Percentiles rank a stretch among this genome's conserved stretches.
Conservation (phyloP, 2,797 vertebrate species). For the Tachyglossus aculeatus region DNA sequence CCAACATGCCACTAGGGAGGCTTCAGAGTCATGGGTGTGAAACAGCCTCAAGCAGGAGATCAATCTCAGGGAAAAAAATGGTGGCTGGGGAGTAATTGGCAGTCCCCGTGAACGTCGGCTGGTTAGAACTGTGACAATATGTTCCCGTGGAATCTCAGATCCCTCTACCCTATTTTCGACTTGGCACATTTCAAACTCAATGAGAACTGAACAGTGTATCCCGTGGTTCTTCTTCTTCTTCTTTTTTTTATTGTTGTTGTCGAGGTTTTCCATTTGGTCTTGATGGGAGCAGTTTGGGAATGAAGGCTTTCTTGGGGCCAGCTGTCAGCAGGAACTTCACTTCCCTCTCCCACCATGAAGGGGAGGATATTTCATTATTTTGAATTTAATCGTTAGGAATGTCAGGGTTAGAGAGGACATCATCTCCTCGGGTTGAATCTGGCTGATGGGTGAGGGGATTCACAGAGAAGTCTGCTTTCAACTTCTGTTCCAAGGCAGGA, state of each 20-base stretch:
- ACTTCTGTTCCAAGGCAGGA: background rate
- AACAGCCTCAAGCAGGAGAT: slow-evolving; percentile 78
- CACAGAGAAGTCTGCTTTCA: background rate
- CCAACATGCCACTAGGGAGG: slow-evolving; percentile 76
- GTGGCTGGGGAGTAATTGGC: slow-evolving; percentile 79
- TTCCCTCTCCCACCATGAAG: slow-evolving; percentile 9
- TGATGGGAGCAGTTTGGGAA: too few species aligned
- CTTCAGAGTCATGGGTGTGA: slow-evolving; percentile 80
- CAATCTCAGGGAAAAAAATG: slow-evolving; percentile 72
- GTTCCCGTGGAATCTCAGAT: slow-evolving; percentile 65
- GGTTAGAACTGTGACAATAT: slow-evolving; percentile 72
- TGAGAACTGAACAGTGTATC: slow-evolving; percentile 50
- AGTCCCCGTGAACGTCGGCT: slow-evolving; percentile 55
- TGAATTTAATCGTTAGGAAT: background rate
- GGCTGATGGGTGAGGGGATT: background rate
- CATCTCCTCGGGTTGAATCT: background rate
- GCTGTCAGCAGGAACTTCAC: background rate
- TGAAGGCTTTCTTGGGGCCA: slow-evolving; percentile 24
- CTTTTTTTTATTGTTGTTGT: slow-evolving; percentile 15
- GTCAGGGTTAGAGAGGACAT: accelerated
- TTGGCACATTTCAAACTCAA: slow-evolving; percentile 65
- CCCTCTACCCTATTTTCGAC: slow-evolving; percentile 63
- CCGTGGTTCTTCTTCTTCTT: background rate
- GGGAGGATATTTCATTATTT: slow-evolving; percentile 17
- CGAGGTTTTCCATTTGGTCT: slow-evolving; percentile 44